These are phyloP conservation scores for Drepana falcataria DNA, from an alignment of 2,888 invertebrate species.

Conservation along the genomic window DNA sequence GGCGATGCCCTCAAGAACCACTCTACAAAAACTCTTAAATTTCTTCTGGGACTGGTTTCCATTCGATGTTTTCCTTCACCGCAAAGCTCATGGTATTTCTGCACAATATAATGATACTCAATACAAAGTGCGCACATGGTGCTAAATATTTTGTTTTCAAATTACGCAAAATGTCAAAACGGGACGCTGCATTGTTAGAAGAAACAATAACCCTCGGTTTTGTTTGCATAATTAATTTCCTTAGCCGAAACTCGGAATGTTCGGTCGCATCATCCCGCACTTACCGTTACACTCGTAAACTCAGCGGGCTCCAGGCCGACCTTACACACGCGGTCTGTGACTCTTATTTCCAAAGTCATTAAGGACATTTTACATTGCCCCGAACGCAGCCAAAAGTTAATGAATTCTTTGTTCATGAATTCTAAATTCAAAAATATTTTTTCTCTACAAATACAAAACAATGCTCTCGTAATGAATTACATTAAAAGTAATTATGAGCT, in stretches of 20 bases:
- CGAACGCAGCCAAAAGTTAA: constrained; percentile 10
- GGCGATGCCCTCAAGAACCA: no score
- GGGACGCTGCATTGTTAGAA: constrained; percentile 49
- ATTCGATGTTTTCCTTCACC: no score
- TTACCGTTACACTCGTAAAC: constrained; percentile 67
- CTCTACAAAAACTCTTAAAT: no score
- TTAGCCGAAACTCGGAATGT: constrained; percentile 51
- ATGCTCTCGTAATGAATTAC: constrained; percentile 45
- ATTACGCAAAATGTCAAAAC: constrained; percentile 77
- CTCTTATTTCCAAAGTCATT: constrained; percentile 20
- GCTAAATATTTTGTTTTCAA: constrained; percentile 45
- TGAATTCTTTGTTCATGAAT: constrained; percentile 48
- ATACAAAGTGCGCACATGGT: constrained; percentile 29
- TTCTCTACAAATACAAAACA: constrained; percentile 48
- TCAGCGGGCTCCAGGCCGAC: constrained; percentile 48
- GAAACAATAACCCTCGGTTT: constrained; percentile 64
- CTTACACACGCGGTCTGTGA: constrained; percentile 19
- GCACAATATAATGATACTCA: not conserved
- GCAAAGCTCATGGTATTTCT: not conserved
- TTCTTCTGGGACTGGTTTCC: no score
- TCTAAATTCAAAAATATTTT: constrained; percentile 47
- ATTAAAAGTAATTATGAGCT: constrained; percentile 44
- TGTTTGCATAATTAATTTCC: constrained; percentile 73
- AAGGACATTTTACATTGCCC: constrained; percentile 15
- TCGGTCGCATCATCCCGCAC: constrained; percentile 55